These are phyloP conservation scores for Drosophila leontia DNA, from an alignment of 1,140 invertebrate genomes.

Conservation along the genomic window DNA sequence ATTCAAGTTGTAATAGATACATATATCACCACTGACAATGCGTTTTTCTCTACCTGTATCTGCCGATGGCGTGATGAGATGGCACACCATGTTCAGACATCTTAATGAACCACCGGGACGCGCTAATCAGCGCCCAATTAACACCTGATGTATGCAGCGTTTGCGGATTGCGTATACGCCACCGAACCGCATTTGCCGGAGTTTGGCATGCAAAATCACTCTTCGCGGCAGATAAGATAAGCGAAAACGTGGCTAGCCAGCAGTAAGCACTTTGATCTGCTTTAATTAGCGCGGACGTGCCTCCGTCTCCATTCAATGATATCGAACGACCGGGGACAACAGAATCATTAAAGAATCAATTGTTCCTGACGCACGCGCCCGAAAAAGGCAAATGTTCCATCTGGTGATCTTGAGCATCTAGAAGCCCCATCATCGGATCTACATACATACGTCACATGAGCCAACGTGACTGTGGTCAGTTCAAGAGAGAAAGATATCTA, in stretches of 20 bases:
- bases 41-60: neutral
- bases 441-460: constrained; percentile 36
- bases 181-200: constrained; percentile 29
- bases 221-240: constrained; percentile 58
- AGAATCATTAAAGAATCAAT: constrained; percentile 71
- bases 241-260: constrained; percentile 49
- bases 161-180: constrained; percentile 55
- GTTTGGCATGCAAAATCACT: constrained; percentile 33
- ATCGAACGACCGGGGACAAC: constrained; percentile 53
- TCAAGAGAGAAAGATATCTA: constrained; percentile 37
- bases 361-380: constrained; percentile 54
- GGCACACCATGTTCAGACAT: constrained; percentile 37
- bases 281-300: constrained; percentile 72
- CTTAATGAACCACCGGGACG: constrained; percentile 52
- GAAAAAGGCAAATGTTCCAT: constrained; percentile 9
- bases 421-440: constrained; percentile 20
- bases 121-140: constrained; percentile 44
- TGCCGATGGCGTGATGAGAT: constrained; percentile 32
- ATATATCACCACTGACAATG: neutral
- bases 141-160: constrained; percentile 33
- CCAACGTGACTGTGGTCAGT: constrained; percentile 75
- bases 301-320: constrained; percentile 62
- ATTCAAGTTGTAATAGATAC: neutral
- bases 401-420: constrained; percentile 15
- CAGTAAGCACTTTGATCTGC: constrained; percentile 40